phyloP scores from a whole-genome alignment of 2,797 vertebrate species.

The Geotrypetes seraphini region DNA sequence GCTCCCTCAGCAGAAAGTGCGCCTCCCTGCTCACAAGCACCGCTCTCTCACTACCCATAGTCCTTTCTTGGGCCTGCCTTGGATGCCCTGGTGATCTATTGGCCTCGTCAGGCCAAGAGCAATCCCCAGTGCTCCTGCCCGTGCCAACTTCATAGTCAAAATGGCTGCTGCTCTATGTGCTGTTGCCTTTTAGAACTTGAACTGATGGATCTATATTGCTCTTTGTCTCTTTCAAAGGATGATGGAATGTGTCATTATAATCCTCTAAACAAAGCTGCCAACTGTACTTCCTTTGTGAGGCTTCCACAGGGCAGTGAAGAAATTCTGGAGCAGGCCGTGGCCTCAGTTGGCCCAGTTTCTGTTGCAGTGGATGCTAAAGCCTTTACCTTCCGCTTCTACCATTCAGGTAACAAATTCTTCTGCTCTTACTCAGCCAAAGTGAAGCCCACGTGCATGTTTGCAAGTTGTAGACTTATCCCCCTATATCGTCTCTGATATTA shows the following conservation, averaged over 20 bases:
- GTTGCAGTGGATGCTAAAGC: slow-evolving; percentile 7
- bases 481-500: no score
- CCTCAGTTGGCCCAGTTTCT: not conserved
- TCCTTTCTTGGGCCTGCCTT: no score
- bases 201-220: rapidly evolving
- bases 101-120: no score
- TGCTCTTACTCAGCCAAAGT: no score
- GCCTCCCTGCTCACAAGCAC: no score
- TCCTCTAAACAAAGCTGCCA: not conserved
- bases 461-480: not conserved
- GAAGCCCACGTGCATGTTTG: not conserved
- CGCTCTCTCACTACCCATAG: no score
- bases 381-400: slow-evolving; percentile 21
- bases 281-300: rapidly evolving
- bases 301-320: not conserved
- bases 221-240: slow-evolving; percentile 5
- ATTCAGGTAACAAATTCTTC: not conserved
- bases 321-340: slow-evolving; percentile 5
- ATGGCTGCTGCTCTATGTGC: no score
- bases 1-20: no score
- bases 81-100: no score
- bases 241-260: slow-evolving; percentile 7
- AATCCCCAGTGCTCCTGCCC: no score
- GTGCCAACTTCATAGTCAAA: no score
- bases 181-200: no score